Evolutionary conservation across 2,888 invertebrate species (phyloP), one percentile per base, ranked within the genome.

Genomic region (Platerodrilus igneus): DNA sequence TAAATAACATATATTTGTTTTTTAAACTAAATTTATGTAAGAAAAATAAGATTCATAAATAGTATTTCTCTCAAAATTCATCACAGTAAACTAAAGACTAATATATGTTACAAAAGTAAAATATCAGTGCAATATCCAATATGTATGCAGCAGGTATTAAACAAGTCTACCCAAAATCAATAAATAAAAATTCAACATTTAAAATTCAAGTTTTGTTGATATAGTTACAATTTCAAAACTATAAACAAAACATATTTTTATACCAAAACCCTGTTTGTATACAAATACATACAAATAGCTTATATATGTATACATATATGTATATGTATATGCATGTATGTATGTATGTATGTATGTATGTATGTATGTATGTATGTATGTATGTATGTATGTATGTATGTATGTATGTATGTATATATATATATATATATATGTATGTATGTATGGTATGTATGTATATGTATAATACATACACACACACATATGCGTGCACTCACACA

Each of bases 71-170:
- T 64, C 62, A 60, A 66, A 66, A 65, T 66, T 66, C 64, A 67
- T 67, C 67, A 67, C 67, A 67, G 67, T 65, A 67, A 66, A 64
- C 63, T 60, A 66, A 60, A 62, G 66, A 66, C 63, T 63, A 64
- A 65, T 49, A 52, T 41, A 37, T 50, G 50, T 41, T 45, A 45
- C 32, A 45, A 35, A 41, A 37, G 18, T 41, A 41, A 41, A 37
- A 33, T 22, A 32, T 41, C 41, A 41, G 41, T 41, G 41, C 42
- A 42, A 42, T 37, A 42, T n/a, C n/a, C n/a, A n/a, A n/a, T n/a
- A n/a, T n/a, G n/a, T n/a, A n/a, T n/a, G n/a, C n/a, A n/a, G n/a
- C n/a, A n/a, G n/a, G n/a, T n/a, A n/a, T n/a, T n/a, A n/a, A n/a
- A n/a, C n/a, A n/a, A n/a, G n/a, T n/a, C n/a, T n/a, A n/a, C n/a